Base-by-base conservation (phyloP, 2,797 vertebrate species). In the Oophaga sylvatica region DNA sequence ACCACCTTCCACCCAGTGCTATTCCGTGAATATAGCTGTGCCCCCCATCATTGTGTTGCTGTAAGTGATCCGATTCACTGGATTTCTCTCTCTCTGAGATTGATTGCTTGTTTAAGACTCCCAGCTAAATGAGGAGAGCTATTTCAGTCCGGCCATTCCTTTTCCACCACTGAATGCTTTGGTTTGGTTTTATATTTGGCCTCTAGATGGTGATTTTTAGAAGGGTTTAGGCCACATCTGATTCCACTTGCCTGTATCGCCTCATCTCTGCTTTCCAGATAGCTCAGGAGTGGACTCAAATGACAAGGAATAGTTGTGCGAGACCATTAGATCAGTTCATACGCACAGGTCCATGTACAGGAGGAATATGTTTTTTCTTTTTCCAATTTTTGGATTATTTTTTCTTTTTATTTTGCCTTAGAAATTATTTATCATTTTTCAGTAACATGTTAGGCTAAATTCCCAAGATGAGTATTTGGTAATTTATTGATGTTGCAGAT, bases 21-120 rank as follows among this genome's bases (percentile, higher is more conserved):
- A 41, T 45, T 11, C 79, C 4, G 19, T 81, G 26, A 26, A 26
- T 26, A 26, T 26, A 26, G 48, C 48, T 77, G 15, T 78, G 60
- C 35, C 65, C 75, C 5, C 48, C 75, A 45, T 77, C 65, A 60
- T 86, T 86, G 78, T 86, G 56, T 31, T 62, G 65, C 62, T 86
- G 53, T 60, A 41, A 71, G 67, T 22, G 85, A 81, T 81, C 81
- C 19, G 65, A 1, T 29, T 80, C 77, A 80, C 48, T 68, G 65
- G 53, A 60, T 71, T 80, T 60, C 84, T 70, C 76, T 65, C 29
- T 56, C 26, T 16, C 53, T 41, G 15, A 56, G 85, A 80, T 80
- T 59, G 48, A 86, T 86, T 41, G 63, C 75, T 79, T 71, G 65
- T 70, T 59, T 85, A 67, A 57, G 35, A 65, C 57, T 19, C 65